A percentile compares a stretch with the other conserved stretches of the same genome.
phyloP scores from a whole-genome alignment of 2,797 vertebrate species.

The Takifugu ocellatus region DNA sequence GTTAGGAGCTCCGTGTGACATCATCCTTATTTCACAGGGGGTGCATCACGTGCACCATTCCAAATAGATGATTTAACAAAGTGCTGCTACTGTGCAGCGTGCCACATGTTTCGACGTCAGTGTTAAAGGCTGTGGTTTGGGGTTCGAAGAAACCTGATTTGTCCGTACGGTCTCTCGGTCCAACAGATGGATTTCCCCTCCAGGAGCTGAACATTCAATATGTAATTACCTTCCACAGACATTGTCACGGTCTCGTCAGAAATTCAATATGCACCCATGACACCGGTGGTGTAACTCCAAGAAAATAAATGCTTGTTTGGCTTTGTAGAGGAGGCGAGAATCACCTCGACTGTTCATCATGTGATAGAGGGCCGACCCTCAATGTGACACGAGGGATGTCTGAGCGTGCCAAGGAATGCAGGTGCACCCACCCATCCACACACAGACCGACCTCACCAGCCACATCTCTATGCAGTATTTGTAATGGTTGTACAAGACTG shows the following conservation, averaged over 20 bases:
- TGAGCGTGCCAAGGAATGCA: slow-evolving; percentile 58
- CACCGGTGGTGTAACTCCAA: slow-evolving; percentile 50
- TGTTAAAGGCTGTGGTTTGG: slow-evolving; percentile 61
- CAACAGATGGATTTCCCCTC: slow-evolving; percentile 73
- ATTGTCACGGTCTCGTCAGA: slow-evolving; percentile 53
- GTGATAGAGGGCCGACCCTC: slow-evolving; percentile 30
- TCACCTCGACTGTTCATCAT: slow-evolving; percentile 54
- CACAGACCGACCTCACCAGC: slow-evolving; percentile 4
- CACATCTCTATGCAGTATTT: slow-evolving; percentile 72
- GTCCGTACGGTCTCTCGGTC: slow-evolving; percentile 52
- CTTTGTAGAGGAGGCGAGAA: slow-evolving; percentile 31
- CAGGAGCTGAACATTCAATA: slow-evolving; percentile 71
- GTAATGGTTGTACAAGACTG: slow-evolving; percentile 83
- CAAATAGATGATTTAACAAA: slow-evolving; percentile 50
- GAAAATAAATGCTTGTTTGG: slow-evolving; percentile 69
- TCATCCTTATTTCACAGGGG: slow-evolving; percentile 27
- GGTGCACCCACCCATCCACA: slow-evolving; percentile 36
- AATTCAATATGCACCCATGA: slow-evolving; percentile 71
- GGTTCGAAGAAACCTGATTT: slow-evolving; percentile 59
- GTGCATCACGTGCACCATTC: slow-evolving; percentile 12
- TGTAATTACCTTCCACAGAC: slow-evolving; percentile 75
- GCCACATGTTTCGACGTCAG: slow-evolving; percentile 51
- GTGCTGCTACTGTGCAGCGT: slow-evolving; percentile 27
- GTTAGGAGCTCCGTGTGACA: slow-evolving; percentile 13
- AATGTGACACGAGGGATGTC: slow-evolving; percentile 31